Base-by-base conservation (phyloP, 2,888 invertebrate species). In the Altica lythri region DNA sequence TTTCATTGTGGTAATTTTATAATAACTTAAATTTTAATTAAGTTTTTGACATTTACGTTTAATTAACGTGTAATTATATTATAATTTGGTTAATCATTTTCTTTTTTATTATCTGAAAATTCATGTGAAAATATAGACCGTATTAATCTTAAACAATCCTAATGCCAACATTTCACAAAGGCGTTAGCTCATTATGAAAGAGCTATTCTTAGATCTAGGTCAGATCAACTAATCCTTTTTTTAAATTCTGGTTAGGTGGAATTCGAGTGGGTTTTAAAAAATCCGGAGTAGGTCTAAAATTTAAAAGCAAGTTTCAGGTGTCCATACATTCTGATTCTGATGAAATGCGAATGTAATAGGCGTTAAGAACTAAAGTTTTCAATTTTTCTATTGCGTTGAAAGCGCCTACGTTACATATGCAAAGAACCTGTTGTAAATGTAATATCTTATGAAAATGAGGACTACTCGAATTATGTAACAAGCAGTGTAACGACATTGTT, bases 251-350 rank as follows among this genome's bases (percentile, higher is more conserved):
- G 18, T 37, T 18, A n/a, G 40, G 13, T 10, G 35, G 49, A 49
- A 49, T 49, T 27, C 32, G 49, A 32, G 49, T 49, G 40, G 49
- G 49, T 32, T 22, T 18, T 30, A 10, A 40, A 49, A 49, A 49
- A 49, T 40, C 40, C 40, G 19, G 40, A 40, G 49, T 49, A 49
- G 49, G 40, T 16, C 32, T 32, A 38, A 30, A 49, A 40, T 40
- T 42, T 14, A 49, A 49, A 30, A 25, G 32, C 32, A 10, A 8
- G 32, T 18, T 40, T n/a, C 49, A 49, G 49, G 49, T 49, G 49
- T 32, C 18, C 12, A 22, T 40, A 40, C 22, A 40, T 9, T 9
- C 22, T 40, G 22, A 38, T 22, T 18, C 12, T 38, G 38, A 40
- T 40, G 40, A 40, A 40, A 40, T 19, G 40, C 40, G 10, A 40